phyloP scores from a whole-genome alignment of 2,113 vertebrate species.

The Cathartes aura region DNA sequence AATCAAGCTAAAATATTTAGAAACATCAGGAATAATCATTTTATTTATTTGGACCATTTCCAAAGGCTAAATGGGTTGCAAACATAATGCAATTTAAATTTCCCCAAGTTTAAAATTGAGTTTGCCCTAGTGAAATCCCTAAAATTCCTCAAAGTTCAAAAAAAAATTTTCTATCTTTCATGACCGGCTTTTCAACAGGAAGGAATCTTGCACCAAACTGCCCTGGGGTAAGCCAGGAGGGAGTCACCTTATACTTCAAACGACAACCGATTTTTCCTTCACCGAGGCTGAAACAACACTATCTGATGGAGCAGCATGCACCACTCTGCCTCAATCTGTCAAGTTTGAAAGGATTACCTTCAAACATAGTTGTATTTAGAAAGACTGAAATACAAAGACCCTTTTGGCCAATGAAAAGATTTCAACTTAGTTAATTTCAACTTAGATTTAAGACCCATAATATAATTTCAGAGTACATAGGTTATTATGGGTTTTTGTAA shows the following conservation, averaged over 20 bases:
- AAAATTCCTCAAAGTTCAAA: background rate
- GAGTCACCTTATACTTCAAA: background rate
- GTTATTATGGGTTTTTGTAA: background rate
- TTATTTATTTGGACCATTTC: background rate
- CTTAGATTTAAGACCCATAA: background rate
- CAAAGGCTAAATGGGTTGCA: background rate
- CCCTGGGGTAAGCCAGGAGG: background rate
- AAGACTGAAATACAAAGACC: background rate
- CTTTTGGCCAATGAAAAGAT: fast-evolving
- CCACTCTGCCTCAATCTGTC: background rate
- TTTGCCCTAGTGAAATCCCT: background rate
- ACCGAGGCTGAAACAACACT: background rate
- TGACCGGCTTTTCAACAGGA: background rate
- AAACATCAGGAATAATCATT: background rate
- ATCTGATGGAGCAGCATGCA: background rate
- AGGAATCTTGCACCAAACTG: background rate
- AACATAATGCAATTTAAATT: background rate
- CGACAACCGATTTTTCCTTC: background rate
- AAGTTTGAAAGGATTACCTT: background rate
- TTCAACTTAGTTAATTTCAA: background rate
- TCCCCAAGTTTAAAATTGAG: background rate
- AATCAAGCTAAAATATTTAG: background rate
- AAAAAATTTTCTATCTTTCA: background rate
- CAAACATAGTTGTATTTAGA: background rate
- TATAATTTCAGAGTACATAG: background rate